Conservation (phyloP, 2,888 invertebrate species). For the Baronia brevicornis region DNA sequence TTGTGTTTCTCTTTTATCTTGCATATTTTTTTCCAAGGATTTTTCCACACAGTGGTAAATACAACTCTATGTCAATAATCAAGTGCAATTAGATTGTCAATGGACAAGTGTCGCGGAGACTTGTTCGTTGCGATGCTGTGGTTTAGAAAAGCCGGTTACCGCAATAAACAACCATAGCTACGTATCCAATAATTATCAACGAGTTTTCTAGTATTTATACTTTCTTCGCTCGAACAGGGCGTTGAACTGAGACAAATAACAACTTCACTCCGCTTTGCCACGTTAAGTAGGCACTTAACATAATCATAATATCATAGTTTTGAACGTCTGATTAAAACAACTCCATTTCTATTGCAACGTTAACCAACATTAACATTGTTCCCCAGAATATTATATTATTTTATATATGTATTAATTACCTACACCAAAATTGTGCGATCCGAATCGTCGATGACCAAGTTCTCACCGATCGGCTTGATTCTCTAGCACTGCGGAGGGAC, state of each 20-base stretch:
- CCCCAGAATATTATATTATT: too few relatives aligned
- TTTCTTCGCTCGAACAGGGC: slow-evolving; percentile 40
- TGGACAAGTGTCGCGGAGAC: slow-evolving; percentile 61
- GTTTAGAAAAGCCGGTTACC: slow-evolving; percentile 50
- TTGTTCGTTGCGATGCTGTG: slow-evolving; percentile 47
- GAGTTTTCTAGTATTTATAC: slow-evolving; percentile 40
- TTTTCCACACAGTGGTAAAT: slow-evolving; percentile 16
- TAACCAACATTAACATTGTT: too few relatives aligned
- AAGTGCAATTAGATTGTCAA: slow-evolving; percentile 71
- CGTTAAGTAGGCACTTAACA: too few relatives aligned
- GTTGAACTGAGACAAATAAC: slow-evolving; percentile 18
- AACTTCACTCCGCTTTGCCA: slow-evolving; percentile 4
- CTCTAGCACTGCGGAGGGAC: too few relatives aligned
- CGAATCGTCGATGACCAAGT: too few relatives aligned
- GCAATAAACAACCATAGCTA: slow-evolving; percentile 32
- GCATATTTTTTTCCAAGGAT: slow-evolving; percentile 1
- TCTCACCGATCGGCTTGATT: too few relatives aligned
- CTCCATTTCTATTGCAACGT: too few relatives aligned
- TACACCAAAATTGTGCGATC: too few relatives aligned
- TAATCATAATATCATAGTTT: too few relatives aligned
- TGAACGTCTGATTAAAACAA: too few relatives aligned
- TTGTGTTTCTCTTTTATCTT: too few relatives aligned
- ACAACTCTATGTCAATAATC: slow-evolving; percentile 47
- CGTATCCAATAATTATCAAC: slow-evolving; percentile 36
- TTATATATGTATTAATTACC: too few relatives aligned